Conservation (phyloP, 2,113 vertebrate genomes). For the Axis porcinus region DNA sequence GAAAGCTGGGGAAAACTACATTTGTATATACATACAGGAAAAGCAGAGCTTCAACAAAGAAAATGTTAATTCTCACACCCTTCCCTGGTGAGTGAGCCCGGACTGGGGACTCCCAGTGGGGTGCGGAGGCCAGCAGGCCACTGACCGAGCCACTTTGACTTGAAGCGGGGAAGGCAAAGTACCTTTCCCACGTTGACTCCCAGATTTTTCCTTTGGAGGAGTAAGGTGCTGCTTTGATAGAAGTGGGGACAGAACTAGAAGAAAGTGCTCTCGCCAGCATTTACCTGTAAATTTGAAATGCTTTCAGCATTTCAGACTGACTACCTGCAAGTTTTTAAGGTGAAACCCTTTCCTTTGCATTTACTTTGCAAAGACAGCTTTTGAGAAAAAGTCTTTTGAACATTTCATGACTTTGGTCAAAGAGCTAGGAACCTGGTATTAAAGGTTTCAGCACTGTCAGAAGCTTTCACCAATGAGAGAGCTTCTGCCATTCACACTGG, state of each 20-base stretch:
- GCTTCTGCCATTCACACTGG: conserved; percentile 81
- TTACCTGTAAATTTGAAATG: conserved; percentile 58
- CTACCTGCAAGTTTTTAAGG: conserved; percentile 39
- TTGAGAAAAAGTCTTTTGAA: conserved; percentile 76
- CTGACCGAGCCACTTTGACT: background rate
- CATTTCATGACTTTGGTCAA: conserved; percentile 77
- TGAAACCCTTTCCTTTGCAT: conserved; percentile 56
- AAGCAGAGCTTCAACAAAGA: background rate
- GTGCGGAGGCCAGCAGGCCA: too few species aligned
- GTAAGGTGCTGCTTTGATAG: background rate
- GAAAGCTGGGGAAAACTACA: background rate
- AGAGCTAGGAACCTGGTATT: conserved; percentile 71
- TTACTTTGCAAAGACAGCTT: conserved; percentile 66
- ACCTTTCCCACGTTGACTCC: background rate
- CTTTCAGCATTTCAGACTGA: conserved; percentile 36
- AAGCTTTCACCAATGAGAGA: conserved; percentile 78
- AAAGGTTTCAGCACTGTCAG: conserved; percentile 81
- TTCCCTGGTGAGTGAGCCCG: background rate
- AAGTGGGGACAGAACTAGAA: background rate
- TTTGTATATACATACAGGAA: background rate
- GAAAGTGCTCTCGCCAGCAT: conserved; percentile 24
- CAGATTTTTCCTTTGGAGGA: background rate
- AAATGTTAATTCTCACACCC: background rate
- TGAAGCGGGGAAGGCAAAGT: background rate
- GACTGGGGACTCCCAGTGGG: background rate